Conservation (phyloP, 92 coral and sea anemone genomes). For the Scolanthus callimorphus region DNA sequence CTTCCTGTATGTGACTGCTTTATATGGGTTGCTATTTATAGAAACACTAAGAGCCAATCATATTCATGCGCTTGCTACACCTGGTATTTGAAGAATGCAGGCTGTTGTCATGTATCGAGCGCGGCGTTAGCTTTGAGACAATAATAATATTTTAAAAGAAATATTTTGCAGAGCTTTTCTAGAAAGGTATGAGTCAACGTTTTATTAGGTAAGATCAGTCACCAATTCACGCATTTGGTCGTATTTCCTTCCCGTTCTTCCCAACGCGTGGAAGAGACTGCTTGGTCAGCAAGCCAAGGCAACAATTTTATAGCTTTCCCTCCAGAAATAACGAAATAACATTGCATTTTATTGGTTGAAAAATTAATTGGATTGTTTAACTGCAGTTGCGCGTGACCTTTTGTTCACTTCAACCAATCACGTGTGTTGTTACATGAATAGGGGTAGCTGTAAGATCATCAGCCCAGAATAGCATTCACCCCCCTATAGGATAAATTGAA, state of each 20-base stretch:
- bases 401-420: constrained; percentile 75
- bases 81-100: neutral
- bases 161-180: no score
- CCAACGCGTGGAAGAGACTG: no score
- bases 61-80: neutral
- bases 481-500: constrained; percentile 98
- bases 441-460: constrained; percentile 67
- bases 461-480: constrained; percentile 61
- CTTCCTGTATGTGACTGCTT: constrained; percentile 8
- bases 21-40: constrained; percentile 48
- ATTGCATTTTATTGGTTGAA: constrained; percentile 45
- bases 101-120: constrained; percentile 2
- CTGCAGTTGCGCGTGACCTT: constrained; percentile 41
- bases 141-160: neutral
- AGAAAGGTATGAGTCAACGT: no score
- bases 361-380: constrained; percentile 38
- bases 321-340: constrained; percentile 53
- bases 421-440: constrained; percentile 15
- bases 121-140: neutral
- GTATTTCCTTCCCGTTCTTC: no score
- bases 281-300: neutral
- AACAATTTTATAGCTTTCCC: constrained; percentile 17
- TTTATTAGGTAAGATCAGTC: no score
- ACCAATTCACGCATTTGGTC: no score
- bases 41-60: constrained; percentile 45